Evolutionary conservation across 2,888 invertebrate genomes (phyloP), one percentile per base, ranked within the genome.

Genomic region (Acrobasis repandana): DNA sequence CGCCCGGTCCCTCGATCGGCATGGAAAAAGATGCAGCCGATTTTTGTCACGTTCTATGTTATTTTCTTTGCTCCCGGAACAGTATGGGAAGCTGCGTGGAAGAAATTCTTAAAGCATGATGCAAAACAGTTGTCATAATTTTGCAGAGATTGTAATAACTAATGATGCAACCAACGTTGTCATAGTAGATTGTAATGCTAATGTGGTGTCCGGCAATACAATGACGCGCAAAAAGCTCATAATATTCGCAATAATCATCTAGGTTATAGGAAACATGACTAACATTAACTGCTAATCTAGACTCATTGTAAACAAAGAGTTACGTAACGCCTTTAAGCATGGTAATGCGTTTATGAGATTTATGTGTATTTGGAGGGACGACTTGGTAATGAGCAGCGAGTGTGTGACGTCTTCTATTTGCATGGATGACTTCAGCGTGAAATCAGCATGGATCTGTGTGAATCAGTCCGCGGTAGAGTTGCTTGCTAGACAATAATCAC

Each of bases 381-480:
- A 46, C 52, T 48, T 33, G 58, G 20, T 59, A 59, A 54, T 56
- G 54, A 47, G 49, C 43, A 8, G 52, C 57, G 43, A 36, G 38
- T 34, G 61, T 43, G 64, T 68, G 68, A 69, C 67, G 68, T 57
- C 33, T 47, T 60, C 59, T 70, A 67, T 70, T 72, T 65, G 63
- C 67, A 64, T 57, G 46, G 66, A 70, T 70, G 71, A 74, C 56
- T 67, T 67, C 67, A 69, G 61, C 56, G 54, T 64, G 65, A 63
- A 59, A 61, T 64, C 68, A 63, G 62, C 65, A 62, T 43, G 36
- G 47, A 52, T 46, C 51, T 34, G 28, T 16, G 47, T 60, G 60
- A 60, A 60, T 54, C 60, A 51, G 48, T 15, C 43, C 36, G 60
- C 46, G 47, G 9, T 38, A 54, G 54, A 38, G 54, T 38, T 54